Evolutionary conservation across 2,888 invertebrate genomes (phyloP).

Genomic region (Galeruca laticollis): DNA sequence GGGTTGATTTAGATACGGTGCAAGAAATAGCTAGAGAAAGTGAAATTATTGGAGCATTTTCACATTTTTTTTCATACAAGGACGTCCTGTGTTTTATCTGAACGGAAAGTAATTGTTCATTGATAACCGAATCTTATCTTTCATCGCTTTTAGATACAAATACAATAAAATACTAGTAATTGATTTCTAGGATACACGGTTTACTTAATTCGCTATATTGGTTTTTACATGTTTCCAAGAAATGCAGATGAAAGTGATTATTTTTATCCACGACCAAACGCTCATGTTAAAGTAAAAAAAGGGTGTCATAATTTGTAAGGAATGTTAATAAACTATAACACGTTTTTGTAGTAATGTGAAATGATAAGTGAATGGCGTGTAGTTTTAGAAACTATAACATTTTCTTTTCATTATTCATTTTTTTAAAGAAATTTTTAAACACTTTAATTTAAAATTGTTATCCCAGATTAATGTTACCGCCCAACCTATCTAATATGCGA

Average conservation of each 20-base stretch:
- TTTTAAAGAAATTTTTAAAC: too few relatives aligned
- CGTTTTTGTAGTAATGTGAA: too few relatives aligned
- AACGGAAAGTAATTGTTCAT: not conserved
- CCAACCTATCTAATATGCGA: too few relatives aligned
- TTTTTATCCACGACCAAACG: too few relatives aligned
- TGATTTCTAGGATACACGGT: not conserved
- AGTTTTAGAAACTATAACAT: too few relatives aligned
- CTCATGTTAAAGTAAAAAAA: too few relatives aligned
- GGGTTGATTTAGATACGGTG: not conserved
- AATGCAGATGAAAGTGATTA: not conserved
- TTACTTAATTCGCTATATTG: not conserved
- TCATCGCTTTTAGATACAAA: not conserved
- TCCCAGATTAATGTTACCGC: too few relatives aligned
- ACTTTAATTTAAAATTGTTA: too few relatives aligned
- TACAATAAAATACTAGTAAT: not conserved
- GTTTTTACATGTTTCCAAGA: not conserved
- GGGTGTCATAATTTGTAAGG: too few relatives aligned
- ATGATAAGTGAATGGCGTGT: too few relatives aligned
- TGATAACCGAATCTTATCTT: not conserved
- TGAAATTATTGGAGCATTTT: constrained; percentile 1
- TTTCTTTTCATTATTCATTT: too few relatives aligned
- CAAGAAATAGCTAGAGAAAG: not conserved
- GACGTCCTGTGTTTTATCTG: not conserved
- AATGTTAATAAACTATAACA: too few relatives aligned
- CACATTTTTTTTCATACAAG: not conserved